Base-by-base conservation (phyloP, 2,888 invertebrate genomes). In the Stratiomys singularior region DNA sequence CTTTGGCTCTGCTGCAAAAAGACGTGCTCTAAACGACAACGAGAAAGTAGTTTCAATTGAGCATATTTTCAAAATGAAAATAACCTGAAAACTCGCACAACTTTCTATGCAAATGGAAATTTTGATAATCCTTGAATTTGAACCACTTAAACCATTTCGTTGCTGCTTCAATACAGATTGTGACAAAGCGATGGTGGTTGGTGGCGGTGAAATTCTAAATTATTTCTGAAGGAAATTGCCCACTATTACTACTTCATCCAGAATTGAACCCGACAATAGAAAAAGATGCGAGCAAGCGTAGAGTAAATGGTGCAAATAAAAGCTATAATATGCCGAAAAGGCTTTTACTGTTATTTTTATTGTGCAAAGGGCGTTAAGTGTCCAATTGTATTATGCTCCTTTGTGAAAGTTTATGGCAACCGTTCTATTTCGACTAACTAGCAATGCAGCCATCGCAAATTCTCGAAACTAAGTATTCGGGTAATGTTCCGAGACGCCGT, bases 321-420 rank as follows among this genome's bases (percentile, higher is more conserved):
- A 64, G 67, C 69, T 25, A 66, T 78, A 74, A 74, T 56, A 74
- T 74, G 74, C 74, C 56, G 72, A 74, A 44, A 52, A 66, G 52
- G 52, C 67, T 72, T 77, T 72, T 77, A 74, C 67, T 78, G 63
- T 78, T 78, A 78, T 78, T 78, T 78, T 78, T 78, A 78, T 78
- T 78, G 78, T 74, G 52, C 44, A 66, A 71, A 71, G 44, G 78
- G 78, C 78, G 78, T 78, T 74, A 78, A 78, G 78, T 74, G 78
- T 56, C 78, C 78, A 78, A 78, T 78, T 78, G 78, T 78, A 64
- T 78, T 74, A 74, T 72, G 66, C 77, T 60, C 74, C 66, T 63
- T 67, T 58, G 58, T 30, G 27, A 56, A 30, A 56, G 52, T 78
- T 78, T 78, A 78, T 78, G 78, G 74, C 18, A 9, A 64, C 66